Percentiles rank a stretch among this genome's conserved stretches.
These are phyloP conservation scores for Spea multiplicata DNA, from an alignment of 2,113 vertebrate species.

Conservation along the genomic window DNA sequence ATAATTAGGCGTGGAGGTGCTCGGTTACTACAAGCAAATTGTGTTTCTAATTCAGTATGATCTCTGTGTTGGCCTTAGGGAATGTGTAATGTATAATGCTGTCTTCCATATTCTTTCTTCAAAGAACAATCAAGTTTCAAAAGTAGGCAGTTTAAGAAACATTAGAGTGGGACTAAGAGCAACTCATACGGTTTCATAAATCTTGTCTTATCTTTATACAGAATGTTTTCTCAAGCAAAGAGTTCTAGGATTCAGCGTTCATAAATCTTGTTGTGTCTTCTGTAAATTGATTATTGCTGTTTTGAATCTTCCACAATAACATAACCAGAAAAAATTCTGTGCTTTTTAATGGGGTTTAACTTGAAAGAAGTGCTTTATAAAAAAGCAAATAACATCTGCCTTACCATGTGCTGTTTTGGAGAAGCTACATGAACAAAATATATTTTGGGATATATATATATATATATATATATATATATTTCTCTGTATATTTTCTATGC, in stretches of 20 bases:
- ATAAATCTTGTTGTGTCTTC: conserved; percentile 56
- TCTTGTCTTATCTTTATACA: conserved; percentile 51
- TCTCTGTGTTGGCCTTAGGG: conserved; percentile 48
- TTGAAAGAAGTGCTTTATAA: conserved; percentile 53
- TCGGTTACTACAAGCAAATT: conserved; percentile 46
- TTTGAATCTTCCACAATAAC: conserved; percentile 59
- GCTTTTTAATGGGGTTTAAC: conserved; percentile 58
- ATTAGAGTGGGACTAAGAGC: conserved; percentile 50
- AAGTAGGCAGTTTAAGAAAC: conserved; percentile 52
- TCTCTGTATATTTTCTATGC: too few relatives aligned
- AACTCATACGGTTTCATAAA: conserved; percentile 49
- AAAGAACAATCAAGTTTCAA: conserved; percentile 55
- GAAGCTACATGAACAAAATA: not conserved
- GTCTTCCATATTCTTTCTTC: conserved; percentile 54
- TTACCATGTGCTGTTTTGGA: conserved; percentile 37
- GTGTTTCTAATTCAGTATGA: conserved; percentile 51
- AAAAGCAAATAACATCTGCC: conserved; percentile 36
- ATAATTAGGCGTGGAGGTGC: conserved; percentile 49
- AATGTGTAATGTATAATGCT: conserved; percentile 50
- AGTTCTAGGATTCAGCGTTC: conserved; percentile 50
- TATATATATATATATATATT: too few relatives aligned
- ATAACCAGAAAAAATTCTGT: conserved; percentile 60
- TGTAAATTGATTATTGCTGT: conserved; percentile 60
- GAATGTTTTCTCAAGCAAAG: conserved; percentile 50
- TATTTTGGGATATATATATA: too few relatives aligned